phyloP scores from a whole-genome alignment of 2,888 invertebrate species.

The Lamellibrachia satsuma region DNA sequence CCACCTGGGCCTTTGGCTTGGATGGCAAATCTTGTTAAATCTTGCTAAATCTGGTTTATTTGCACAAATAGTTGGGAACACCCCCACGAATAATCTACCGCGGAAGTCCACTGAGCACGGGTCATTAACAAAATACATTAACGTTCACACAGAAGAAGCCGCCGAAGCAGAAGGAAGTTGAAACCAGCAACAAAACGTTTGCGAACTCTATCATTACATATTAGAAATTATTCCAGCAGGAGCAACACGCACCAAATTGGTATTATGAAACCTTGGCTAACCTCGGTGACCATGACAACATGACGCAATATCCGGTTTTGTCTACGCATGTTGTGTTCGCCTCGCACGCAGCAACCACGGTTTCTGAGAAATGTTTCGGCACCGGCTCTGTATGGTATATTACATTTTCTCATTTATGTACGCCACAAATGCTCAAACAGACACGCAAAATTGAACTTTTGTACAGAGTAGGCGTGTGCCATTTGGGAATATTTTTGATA shows the following conservation, averaged over 20 bases:
- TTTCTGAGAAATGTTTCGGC: neutral
- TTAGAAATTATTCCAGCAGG: neutral
- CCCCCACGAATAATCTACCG: no score
- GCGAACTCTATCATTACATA: neutral
- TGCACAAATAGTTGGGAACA: no score
- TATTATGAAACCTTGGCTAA: neutral
- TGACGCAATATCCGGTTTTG: neutral
- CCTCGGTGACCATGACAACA: slow-evolving; percentile 13
- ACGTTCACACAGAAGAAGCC: neutral
- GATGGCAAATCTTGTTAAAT: no score
- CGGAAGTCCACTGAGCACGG: no score
- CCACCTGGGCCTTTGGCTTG: no score
- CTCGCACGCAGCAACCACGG: neutral
- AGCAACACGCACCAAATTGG: neutral
- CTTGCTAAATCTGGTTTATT: no score
- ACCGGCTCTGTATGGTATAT: neutral
- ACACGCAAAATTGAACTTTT: no score
- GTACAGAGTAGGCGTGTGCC: no score
- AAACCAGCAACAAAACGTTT: neutral
- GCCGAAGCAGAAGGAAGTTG: neutral
- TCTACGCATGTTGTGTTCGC: neutral
- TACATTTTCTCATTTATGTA: neutral
- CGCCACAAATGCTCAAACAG: no score
- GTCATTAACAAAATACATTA: no score
- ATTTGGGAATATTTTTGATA: no score